phyloP scores from a whole-genome alignment of 2,888 invertebrate species.

The Dolichopus griseipennis region DNA sequence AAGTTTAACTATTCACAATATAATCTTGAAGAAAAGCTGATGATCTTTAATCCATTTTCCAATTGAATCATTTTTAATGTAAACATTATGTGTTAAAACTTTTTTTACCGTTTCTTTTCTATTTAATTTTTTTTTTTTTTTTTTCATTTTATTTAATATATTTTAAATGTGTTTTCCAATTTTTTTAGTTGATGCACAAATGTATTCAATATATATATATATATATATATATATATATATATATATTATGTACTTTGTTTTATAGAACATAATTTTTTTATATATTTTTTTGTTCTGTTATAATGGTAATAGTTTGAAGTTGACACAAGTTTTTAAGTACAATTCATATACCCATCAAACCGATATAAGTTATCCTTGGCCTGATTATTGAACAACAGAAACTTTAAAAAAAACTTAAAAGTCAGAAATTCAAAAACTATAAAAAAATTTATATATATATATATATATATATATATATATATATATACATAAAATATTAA shows the following conservation, averaged over 20 bases:
- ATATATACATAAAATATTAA: too few species aligned
- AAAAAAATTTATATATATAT: neutral
- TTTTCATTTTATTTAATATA: too few species aligned
- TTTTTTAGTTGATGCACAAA: neutral
- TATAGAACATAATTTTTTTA: neutral
- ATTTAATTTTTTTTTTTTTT: too few species aligned
- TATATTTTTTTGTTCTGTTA: neutral
- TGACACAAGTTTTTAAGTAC: neutral
- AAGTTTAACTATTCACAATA: too few species aligned
- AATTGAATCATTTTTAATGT: neutral
- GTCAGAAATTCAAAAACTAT: neutral
- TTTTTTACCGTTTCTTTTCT: too few species aligned
- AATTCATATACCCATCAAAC: neutral
- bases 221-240: too few species aligned
- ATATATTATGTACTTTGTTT: too few species aligned
- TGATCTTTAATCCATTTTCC: neutral
- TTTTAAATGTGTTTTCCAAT: neutral
- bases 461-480: too few species aligned
- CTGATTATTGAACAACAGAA: neutral
- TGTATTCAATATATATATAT: neutral
- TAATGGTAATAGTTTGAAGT: neutral
- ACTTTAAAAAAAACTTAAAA: neutral
- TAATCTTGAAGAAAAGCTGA: neutral
- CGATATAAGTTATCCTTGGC: slow-evolving; percentile 1
- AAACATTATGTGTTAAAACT: neutral